Evolutionary conservation across 2,888 invertebrate genomes (phyloP).

Genomic region (Volucella inflata): DNA sequence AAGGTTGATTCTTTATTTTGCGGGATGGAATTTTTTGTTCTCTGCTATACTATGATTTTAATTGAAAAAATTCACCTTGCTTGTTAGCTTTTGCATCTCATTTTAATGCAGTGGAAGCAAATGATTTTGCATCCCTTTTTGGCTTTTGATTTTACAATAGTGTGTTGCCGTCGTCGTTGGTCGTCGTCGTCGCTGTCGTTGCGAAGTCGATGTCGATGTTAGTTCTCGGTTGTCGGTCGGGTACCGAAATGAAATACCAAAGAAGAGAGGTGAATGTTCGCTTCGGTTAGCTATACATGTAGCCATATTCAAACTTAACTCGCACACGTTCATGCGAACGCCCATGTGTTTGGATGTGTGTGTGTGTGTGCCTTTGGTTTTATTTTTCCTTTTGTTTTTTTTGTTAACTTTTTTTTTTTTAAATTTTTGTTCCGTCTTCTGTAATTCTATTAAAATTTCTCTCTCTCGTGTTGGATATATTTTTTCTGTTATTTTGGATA

Average conservation of each 20-base stretch:
- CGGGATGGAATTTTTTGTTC: no score
- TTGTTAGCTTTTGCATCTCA: conserved; percentile 49
- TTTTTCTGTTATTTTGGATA: conserved; percentile 47
- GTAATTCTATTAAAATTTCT: conserved; percentile 66
- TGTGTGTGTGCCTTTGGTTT: conserved; percentile 31
- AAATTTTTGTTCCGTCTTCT: conserved; percentile 49
- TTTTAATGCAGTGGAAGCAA: conserved; percentile 47
- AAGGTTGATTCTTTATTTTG: no score
- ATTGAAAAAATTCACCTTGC: conserved; percentile 54
- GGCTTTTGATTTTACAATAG: conserved; percentile 61
- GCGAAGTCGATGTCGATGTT: conserved; percentile 32
- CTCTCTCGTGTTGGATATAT: conserved; percentile 15
- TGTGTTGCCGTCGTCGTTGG: conserved; percentile 46
- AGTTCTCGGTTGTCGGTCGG: conserved; percentile 55
- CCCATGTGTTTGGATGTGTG: conserved; percentile 30
- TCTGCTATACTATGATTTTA: no score
- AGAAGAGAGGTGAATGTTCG: conserved; percentile 75
- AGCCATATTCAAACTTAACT: conserved; percentile 3
- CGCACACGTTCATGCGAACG: no score
- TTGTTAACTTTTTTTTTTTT: background rate
- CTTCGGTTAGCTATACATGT: conserved; percentile 62
- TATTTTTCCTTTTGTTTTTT: conserved; percentile 42
- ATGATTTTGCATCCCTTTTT: conserved; percentile 58
- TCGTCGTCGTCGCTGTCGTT: conserved; percentile 20
- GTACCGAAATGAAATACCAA: conserved; percentile 73